These are phyloP conservation scores for Oxyruncus cristatus DNA, from an alignment of 2,113 vertebrate genomes.

Conservation along the genomic window DNA sequence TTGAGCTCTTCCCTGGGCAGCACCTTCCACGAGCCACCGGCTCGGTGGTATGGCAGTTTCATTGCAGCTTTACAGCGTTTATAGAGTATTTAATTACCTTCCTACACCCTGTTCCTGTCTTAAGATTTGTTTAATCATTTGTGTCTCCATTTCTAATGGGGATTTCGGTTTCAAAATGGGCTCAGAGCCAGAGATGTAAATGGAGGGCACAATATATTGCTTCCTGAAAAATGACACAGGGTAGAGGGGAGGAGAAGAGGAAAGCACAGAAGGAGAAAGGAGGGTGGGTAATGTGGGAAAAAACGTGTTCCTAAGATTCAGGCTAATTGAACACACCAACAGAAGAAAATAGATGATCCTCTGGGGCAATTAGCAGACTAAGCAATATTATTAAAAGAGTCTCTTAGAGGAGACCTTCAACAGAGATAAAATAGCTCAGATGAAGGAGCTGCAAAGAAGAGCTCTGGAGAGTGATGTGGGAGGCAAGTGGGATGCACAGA, in stretches of 20 bases:
- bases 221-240: background rate
- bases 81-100: background rate
- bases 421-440: background rate
- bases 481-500: background rate
- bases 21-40: background rate
- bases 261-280: background rate
- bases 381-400: constrained; percentile 20
- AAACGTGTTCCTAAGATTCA: background rate
- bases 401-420: background rate
- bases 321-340: constrained; percentile 39
- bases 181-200: constrained; percentile 34
- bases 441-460: background rate
- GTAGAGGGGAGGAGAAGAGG: background rate
- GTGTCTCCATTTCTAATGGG: background rate
- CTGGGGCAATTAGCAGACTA: constrained; percentile 24
- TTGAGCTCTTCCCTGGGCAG: background rate
- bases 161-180: background rate
- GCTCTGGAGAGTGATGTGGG: background rate
- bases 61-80: background rate
- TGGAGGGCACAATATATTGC: constrained; percentile 9
- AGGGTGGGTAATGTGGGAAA: background rate
- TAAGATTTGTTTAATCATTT: constrained; percentile 35
- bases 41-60: background rate
- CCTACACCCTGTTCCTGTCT: background rate
- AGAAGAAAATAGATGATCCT: constrained; percentile 16